Conservation (phyloP, 1,140 invertebrate species). For the Drosophila leontia region DNA sequence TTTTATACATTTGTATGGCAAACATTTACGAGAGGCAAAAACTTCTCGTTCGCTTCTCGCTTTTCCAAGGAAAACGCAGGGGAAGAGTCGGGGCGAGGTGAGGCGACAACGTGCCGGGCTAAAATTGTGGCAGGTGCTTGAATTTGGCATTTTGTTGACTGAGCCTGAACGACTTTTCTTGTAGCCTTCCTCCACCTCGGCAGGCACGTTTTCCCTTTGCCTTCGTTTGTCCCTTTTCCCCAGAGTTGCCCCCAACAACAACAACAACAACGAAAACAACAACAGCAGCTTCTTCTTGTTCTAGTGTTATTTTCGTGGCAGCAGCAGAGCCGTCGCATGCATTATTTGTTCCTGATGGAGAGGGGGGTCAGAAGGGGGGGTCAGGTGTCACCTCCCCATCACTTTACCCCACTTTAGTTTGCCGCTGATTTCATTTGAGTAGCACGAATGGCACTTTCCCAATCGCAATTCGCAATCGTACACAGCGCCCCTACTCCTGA, state of each 20-base stretch:
- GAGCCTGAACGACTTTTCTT: conserved; percentile 75
- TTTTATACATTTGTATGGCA: conserved; percentile 71
- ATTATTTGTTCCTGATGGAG: conserved; percentile 64
- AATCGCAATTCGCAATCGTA: conserved; percentile 4
- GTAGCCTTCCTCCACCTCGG: conserved; percentile 19
- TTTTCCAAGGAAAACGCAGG: neutral
- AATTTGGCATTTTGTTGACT: conserved; percentile 81
- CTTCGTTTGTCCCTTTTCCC: neutral
- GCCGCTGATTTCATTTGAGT: conserved; percentile 49
- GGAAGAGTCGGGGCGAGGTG: neutral
- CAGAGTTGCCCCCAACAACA: neutral
- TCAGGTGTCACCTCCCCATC: conserved; percentile 19
- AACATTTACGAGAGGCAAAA: conserved; percentile 55
- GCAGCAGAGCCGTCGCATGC: conserved; percentile 54
- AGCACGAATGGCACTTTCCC: conserved; percentile 37
- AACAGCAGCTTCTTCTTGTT: neutral
- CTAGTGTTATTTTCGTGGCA: conserved; percentile 26
- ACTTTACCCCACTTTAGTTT: conserved; percentile 20
- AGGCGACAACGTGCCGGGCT: conserved; percentile 69
- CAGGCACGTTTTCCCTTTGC: neutral
- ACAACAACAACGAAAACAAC: neutral
- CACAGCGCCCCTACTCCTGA: neutral
- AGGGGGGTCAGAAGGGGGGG: neutral
- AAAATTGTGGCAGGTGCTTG: conserved; percentile 80
- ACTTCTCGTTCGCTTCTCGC: conserved; percentile 22